These are phyloP conservation scores for Kryptolebias marmoratus DNA, from an alignment of 2,113 vertebrate genomes.

Conservation along the genomic window DNA sequence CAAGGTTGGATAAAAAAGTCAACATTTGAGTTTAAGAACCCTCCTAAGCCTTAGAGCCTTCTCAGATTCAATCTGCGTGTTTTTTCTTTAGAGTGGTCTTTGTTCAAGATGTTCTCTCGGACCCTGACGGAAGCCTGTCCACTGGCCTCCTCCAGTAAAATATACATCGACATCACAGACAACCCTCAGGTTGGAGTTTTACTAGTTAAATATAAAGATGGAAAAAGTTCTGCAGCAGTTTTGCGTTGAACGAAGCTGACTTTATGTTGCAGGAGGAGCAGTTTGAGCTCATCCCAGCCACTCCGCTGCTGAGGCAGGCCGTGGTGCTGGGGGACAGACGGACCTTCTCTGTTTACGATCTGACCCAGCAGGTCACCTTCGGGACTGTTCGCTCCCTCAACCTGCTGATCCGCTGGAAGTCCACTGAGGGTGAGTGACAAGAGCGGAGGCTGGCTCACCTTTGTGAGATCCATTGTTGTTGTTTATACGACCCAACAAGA, in stretches of 20 bases:
- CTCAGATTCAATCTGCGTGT: constrained; percentile 4
- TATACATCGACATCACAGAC: constrained; percentile 92
- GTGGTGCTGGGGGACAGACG: constrained; percentile 87
- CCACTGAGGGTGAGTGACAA: constrained; percentile 82
- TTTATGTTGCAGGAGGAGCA: constrained; percentile 84
- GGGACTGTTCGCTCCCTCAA: constrained; percentile 89
- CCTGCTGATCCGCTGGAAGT: constrained; percentile 90
- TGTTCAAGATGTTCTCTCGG: constrained; percentile 97
- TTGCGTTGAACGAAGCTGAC: not conserved
- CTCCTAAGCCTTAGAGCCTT: not conserved
- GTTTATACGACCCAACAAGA: not conserved
- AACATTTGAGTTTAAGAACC: not conserved
- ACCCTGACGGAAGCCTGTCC: constrained; percentile 94
- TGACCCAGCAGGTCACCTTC: constrained; percentile 83
- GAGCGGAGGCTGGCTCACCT: constrained; percentile 11
- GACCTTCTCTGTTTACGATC: constrained; percentile 90
- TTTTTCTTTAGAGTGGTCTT: constrained; percentile 89
- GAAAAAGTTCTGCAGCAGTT: too few relatives aligned
- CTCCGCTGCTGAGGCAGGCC: constrained; percentile 79
- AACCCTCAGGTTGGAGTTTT: constrained; percentile 83
- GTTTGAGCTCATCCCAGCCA: constrained; percentile 88
- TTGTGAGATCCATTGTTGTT: not conserved
- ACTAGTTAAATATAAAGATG: not conserved
- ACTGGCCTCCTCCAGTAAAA: constrained; percentile 90
- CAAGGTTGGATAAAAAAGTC: constrained; percentile 80